Conservation (phyloP, 2,797 vertebrate species). For the Odontamblyopus lacepedii region DNA sequence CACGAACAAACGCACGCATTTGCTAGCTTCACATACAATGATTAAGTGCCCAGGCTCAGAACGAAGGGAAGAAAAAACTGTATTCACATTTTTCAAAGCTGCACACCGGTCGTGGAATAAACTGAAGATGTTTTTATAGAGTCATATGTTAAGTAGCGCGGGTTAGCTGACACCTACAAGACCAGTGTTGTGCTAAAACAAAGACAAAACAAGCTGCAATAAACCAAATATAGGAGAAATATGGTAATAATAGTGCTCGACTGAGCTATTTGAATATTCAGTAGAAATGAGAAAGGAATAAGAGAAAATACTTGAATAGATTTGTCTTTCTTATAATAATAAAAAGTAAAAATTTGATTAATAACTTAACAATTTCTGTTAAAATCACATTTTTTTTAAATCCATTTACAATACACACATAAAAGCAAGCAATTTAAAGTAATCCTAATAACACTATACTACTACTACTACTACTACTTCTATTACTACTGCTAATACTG, state of each 20-base stretch:
- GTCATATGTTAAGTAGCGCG: neutral
- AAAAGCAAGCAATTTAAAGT: too few species aligned
- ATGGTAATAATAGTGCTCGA: neutral
- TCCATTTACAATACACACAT: too few species aligned
- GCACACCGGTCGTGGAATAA: neutral
- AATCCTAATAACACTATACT: too few species aligned
- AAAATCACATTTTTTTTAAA: too few species aligned
- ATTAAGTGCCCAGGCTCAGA: neutral
- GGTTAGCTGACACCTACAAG: neutral
- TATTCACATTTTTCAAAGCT: conserved; percentile 2
- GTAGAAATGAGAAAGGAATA: too few species aligned
- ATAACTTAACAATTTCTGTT: too few species aligned
- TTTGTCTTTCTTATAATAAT: too few species aligned
- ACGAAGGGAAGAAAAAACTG: neutral
- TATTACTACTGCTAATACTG: too few species aligned
- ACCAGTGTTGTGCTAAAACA: neutral
- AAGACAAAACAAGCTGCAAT: neutral
- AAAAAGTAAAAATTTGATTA: too few species aligned
- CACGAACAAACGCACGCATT: neutral
- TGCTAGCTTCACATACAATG: neutral
- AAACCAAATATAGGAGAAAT: neutral
- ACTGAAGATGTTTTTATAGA: neutral
- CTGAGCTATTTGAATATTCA: too few species aligned
- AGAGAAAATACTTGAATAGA: too few species aligned
- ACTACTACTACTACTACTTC: too few species aligned